Conservation (phyloP, 2,113 vertebrate species). For the Oryctolagus cuniculus region mOryCun1.1 NC_091438.1:32546001-32546500, state of each 20-base stretch:
- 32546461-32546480: not conserved
- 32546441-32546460: not conserved
- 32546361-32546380: not conserved
- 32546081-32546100: not conserved
- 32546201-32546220: not conserved
- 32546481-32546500: not conserved
- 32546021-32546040: not conserved
- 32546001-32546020: not conserved
- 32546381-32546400: fast-evolving
- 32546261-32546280: not conserved
- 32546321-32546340: too few relatives aligned
- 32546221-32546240: not conserved
- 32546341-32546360: fast-evolving
- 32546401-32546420: not conserved
- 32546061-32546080: not conserved
- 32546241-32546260: not conserved
- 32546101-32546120: not conserved
- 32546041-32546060: not conserved
- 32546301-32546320: not conserved
- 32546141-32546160: fast-evolving
- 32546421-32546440: too few relatives aligned
- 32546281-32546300: not conserved
- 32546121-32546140: not conserved
- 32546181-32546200: fast-evolving
- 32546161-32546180: fast-evolving